Percentiles rank a stretch among this genome's conserved stretches.
These are phyloP conservation scores for Deilephila elpenor DNA, from an alignment of 2,888 invertebrate genomes.

Conservation along the genomic window DNA sequence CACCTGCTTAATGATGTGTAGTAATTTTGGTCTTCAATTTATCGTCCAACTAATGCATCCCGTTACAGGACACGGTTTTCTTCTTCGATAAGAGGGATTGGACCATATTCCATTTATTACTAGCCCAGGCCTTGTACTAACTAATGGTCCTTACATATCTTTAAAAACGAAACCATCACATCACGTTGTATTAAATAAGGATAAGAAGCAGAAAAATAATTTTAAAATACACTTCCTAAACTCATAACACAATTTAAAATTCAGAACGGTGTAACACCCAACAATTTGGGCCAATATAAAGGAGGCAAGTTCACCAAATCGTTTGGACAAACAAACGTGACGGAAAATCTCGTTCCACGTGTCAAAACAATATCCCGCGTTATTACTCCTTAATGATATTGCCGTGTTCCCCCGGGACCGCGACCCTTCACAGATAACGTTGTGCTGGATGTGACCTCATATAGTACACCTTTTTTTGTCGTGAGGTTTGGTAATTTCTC, in stretches of 20 bases:
- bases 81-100: too few species aligned
- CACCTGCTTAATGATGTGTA: too few species aligned
- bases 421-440: not conserved
- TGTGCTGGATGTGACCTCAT: not conserved
- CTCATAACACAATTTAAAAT: not conserved
- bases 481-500: too few species aligned
- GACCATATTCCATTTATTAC: too few species aligned
- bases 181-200: too few species aligned
- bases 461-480: not conserved
- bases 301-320: constrained; percentile 28
- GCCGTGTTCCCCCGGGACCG: constrained; percentile 48
- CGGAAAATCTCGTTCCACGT: constrained; percentile 60
- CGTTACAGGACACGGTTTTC: too few species aligned
- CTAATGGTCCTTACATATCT: too few species aligned
- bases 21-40: too few species aligned
- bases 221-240: not conserved
- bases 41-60: too few species aligned
- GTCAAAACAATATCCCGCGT: constrained; percentile 77
- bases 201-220: too few species aligned
- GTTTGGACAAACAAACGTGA: constrained; percentile 30
- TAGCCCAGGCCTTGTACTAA: too few species aligned
- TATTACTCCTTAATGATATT: constrained; percentile 72
- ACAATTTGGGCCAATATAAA: constrained; percentile 34
- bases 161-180: too few species aligned
- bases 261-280: not conserved